Evolutionary conservation across 2,113 vertebrate species (phyloP).

Genomic region (Scytalopus superciliaris): DNA sequence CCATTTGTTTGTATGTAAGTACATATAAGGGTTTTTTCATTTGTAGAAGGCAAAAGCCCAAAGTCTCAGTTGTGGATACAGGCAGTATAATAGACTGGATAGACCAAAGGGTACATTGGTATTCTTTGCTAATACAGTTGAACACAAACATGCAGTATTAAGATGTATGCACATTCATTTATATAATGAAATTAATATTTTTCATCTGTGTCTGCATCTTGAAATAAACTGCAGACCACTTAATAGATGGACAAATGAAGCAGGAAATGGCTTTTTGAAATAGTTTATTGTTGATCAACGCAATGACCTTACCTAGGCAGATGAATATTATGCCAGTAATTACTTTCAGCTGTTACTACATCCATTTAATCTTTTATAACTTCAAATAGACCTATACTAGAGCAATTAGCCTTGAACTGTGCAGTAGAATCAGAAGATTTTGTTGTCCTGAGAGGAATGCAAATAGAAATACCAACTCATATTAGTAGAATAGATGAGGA

Average conservation of each 20-base stretch:
- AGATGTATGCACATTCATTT: neutral
- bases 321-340: neutral
- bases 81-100: neutral
- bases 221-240: neutral
- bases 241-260: neutral
- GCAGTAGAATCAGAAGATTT: neutral
- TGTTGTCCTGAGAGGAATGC: neutral
- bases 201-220: neutral
- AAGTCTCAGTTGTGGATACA: neutral
- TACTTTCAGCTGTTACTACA: neutral
- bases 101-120: neutral
- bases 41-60: neutral
- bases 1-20: neutral
- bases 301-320: neutral
- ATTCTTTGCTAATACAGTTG: neutral
- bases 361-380: neutral
- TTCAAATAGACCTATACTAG: neutral
- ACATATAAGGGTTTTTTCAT: neutral
- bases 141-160: neutral
- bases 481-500: neutral
- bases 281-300: neutral
- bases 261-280: neutral
- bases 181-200: neutral
- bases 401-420: neutral
- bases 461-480: neutral